These are phyloP conservation scores for Poeciliopsis turrubarensis DNA, from an alignment of 2,113 vertebrate species.

Conservation along the genomic window DNA sequence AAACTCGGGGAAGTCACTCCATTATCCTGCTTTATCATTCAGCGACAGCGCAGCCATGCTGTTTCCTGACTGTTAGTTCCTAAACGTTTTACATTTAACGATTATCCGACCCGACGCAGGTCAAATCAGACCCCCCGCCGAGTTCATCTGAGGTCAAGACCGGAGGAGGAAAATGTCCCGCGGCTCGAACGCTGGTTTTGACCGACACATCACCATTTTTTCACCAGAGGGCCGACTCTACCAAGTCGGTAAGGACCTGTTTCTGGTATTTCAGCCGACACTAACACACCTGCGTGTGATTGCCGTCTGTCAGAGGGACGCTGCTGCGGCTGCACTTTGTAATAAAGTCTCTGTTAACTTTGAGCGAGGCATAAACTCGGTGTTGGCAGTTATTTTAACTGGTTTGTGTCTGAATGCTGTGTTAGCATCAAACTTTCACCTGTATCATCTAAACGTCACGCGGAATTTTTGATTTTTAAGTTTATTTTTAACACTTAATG, in stretches of 20 bases:
- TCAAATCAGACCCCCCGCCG: not conserved
- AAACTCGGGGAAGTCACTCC: slow-evolving; percentile 15
- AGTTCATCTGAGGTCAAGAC: slow-evolving; percentile 54
- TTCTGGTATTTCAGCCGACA: not conserved
- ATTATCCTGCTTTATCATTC: not conserved
- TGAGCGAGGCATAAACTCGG: not conserved
- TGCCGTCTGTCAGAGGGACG: not conserved
- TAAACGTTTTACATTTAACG: not conserved
- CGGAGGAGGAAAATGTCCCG: slow-evolving; percentile 72
- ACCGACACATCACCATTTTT: slow-evolving; percentile 85
- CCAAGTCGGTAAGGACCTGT: slow-evolving; percentile 79
- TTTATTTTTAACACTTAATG: not conserved
- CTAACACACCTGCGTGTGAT: not conserved
- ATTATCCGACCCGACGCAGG: not conserved
- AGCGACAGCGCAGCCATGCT: slow-evolving; percentile 18
- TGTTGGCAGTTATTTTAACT: not conserved
- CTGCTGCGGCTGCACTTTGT: too few species aligned
- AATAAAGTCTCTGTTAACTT: not conserved
- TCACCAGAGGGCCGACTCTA: slow-evolving; percentile 84
- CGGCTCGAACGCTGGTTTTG: slow-evolving; percentile 82
- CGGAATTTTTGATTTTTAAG: not conserved
- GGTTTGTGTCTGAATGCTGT: not conserved
- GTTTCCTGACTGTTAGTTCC: not conserved
- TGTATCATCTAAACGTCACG: not conserved
- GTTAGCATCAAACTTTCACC: not conserved